phyloP scores from a whole-genome alignment of 2,113 vertebrate genomes.

The Peromyscus maniculatus region DNA sequence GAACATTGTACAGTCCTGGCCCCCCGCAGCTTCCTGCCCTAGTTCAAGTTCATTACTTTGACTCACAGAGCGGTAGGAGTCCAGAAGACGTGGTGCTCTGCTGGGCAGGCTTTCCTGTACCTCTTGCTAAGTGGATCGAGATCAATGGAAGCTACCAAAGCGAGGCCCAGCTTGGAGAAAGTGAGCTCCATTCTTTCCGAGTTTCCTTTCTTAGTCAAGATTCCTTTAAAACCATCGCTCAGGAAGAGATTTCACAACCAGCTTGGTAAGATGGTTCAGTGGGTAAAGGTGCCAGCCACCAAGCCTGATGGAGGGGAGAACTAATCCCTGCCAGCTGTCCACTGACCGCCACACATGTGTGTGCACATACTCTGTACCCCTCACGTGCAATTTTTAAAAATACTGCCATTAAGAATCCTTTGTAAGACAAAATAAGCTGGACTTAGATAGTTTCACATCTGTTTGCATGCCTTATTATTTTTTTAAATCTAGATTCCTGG shows the following conservation, averaged over 20 bases:
- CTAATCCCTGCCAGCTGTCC: background rate
- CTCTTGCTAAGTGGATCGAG: conserved; percentile 65
- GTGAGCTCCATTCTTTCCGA: background rate
- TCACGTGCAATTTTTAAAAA: background rate
- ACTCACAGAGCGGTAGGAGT: conserved; percentile 30
- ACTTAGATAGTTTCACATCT: background rate
- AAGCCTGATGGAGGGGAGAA: background rate
- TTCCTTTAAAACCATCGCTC: background rate
- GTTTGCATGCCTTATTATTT: background rate
- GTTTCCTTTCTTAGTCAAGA: background rate
- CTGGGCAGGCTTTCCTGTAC: conserved; percentile 27
- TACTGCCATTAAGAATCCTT: background rate
- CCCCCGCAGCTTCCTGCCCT: conserved; percentile 57
- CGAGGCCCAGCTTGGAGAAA: background rate
- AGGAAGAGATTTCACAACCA: background rate
- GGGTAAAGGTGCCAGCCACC: background rate
- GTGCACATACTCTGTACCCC: no score
- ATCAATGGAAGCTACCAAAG: background rate
- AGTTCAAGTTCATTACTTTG: conserved; percentile 70
- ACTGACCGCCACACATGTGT: background rate
- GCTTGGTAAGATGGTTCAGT: background rate
- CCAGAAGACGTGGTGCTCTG: background rate
- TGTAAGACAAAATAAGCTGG: no score
- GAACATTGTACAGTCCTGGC: background rate
- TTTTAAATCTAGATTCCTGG: background rate